Conservation (phyloP, 2,113 vertebrate species). For the Tylochromis polylepis region DNA sequence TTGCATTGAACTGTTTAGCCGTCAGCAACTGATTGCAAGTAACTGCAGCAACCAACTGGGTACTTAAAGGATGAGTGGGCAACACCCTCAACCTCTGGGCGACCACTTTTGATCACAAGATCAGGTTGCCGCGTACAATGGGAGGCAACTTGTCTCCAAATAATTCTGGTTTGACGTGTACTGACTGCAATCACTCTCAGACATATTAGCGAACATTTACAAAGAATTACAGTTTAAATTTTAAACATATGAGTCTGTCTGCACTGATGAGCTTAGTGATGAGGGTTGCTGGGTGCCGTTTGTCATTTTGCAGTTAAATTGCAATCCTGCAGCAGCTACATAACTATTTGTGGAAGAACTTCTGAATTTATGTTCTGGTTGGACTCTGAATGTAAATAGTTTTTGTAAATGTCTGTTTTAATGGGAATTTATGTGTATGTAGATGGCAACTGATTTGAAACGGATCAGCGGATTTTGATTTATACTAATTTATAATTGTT, state of each 20-base stretch:
- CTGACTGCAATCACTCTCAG: background rate
- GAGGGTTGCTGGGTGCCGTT: background rate
- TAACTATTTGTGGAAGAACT: rapidly evolving
- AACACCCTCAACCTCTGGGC: background rate
- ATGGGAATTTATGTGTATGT: background rate
- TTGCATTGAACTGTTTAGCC: background rate
- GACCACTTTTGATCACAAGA: background rate
- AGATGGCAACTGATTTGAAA: background rate
- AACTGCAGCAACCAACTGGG: background rate
- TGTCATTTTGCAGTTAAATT: background rate
- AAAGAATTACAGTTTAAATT: background rate
- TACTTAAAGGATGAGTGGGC: background rate
- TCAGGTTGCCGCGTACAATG: rapidly evolving
- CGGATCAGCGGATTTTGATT: background rate
- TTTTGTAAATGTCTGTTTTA: background rate
- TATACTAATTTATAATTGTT: background rate
- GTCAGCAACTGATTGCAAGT: background rate
- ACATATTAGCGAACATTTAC: background rate
- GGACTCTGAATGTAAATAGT: background rate
- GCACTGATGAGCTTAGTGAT: background rate
- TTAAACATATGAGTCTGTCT: background rate
- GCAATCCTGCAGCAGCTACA: too few relatives aligned
- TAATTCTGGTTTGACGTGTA: background rate
- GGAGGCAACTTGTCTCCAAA: background rate
- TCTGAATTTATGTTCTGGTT: background rate